Conservation (phyloP, 2,113 vertebrate genomes). For the Mustela lutreola region DNA sequence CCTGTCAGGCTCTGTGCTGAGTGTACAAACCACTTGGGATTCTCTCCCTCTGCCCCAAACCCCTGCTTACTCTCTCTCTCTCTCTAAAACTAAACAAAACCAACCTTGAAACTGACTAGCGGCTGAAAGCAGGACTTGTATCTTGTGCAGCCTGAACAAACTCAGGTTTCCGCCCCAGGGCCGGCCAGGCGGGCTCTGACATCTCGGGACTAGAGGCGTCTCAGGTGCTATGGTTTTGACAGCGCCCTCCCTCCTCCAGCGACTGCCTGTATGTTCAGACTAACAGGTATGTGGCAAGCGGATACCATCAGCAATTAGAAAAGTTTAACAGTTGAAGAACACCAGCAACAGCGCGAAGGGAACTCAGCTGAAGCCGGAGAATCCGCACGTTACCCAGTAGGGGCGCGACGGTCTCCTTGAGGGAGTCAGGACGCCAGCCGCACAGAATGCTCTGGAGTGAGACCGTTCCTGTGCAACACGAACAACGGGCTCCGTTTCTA, state of each 20-base stretch:
- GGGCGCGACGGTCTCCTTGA: neutral
- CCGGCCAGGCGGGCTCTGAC: neutral
- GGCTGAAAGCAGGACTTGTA: neutral
- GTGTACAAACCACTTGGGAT: neutral
- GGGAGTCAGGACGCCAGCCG: neutral
- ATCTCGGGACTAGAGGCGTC: neutral
- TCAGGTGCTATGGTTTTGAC: neutral
- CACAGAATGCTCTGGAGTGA: neutral
- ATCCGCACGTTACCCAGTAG: neutral
- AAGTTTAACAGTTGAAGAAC: conserved; percentile 26
- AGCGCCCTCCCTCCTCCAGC: neutral
- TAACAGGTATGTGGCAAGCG: neutral
- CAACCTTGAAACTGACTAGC: neutral
- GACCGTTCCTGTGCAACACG: neutral
- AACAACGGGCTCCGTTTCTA: neutral
- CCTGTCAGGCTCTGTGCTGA: neutral
- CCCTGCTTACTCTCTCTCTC: neutral
- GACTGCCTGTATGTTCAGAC: neutral
- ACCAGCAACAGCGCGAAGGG: neutral
- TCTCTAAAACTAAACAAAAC: neutral
- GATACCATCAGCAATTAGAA: neutral
- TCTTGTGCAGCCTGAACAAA: neutral
- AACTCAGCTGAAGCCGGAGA: neutral
- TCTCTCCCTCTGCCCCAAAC: neutral
- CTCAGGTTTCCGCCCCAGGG: neutral